Evolutionary conservation across 2,797 vertebrate genomes (phyloP).

Genomic region (Poecile montanus): DNA sequence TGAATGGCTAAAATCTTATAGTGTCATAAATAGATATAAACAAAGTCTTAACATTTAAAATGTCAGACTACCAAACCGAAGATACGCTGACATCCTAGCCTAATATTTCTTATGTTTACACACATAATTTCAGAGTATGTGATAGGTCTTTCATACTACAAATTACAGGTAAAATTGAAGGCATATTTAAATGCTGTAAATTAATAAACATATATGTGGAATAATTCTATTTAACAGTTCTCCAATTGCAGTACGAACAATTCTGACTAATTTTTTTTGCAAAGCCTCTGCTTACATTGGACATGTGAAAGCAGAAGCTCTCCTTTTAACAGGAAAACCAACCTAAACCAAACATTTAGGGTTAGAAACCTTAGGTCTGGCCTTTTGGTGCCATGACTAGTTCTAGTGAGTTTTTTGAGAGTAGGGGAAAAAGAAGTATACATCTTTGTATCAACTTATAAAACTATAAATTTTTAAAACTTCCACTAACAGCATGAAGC

Average conservation of each 20-base stretch:
- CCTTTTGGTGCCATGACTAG: neutral
- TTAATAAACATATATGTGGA: neutral
- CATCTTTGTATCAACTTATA: neutral
- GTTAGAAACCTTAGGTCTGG: neutral
- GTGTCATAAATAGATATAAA: neutral
- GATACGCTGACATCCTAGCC: neutral
- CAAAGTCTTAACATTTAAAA: neutral
- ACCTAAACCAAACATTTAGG: neutral
- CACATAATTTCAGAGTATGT: neutral
- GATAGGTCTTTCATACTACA: neutral
- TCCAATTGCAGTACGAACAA: neutral
- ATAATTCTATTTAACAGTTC: neutral
- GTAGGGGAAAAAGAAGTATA: accelerated
- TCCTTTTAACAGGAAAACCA: neutral
- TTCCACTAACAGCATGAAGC: neutral
- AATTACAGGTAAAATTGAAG: neutral
- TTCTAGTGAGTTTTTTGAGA: neutral
- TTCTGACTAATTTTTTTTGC: neutral
- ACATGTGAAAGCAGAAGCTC: neutral
- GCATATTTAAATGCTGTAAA: neutral
- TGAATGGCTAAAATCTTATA: neutral
- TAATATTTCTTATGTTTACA: neutral
- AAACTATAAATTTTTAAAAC: neutral
- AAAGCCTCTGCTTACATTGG: neutral
- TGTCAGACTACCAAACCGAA: neutral